Conservation (phyloP, 2,113 vertebrate genomes). For the Piaya cayana region DNA sequence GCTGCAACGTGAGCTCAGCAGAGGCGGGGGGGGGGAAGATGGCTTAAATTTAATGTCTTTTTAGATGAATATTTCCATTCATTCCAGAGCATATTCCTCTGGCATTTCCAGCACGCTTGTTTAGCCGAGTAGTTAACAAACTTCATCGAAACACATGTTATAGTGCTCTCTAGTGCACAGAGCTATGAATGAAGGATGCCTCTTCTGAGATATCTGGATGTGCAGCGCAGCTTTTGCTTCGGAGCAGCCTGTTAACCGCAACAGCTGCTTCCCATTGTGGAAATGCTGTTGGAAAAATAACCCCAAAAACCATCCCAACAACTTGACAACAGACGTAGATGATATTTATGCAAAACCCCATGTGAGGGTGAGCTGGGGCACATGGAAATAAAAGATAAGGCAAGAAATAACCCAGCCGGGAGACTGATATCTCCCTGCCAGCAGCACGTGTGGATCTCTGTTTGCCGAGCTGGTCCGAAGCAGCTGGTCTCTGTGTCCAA, state of each 20-base stretch:
- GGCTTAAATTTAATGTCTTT: slow-evolving; percentile 13
- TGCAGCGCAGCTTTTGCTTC: not conserved
- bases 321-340: not conserved
- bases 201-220: not conserved
- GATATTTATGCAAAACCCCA: not conserved
- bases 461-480: slow-evolving; percentile 43
- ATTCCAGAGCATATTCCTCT: slow-evolving; percentile 30
- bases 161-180: slow-evolving; percentile 36
- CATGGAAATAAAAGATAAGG: slow-evolving; percentile 29
- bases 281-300: not conserved
- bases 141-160: not conserved
- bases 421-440: not conserved
- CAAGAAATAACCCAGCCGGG: not conserved
- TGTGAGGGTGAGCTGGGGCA: not conserved
- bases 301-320: not conserved
- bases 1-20: not conserved
- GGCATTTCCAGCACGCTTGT: not conserved
- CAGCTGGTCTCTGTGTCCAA: slow-evolving; percentile 62
- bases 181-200: slow-evolving; percentile 21
- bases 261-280: slow-evolving; percentile 34
- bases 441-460: not conserved
- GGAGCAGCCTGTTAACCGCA: not conserved
- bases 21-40: rapidly evolving
- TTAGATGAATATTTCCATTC: slow-evolving; percentile 11
- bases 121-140: slow-evolving; percentile 4